Evolutionary conservation across 2,113 vertebrate genomes (phyloP).

Genomic region (Forbesichthys agassizii): DNA sequence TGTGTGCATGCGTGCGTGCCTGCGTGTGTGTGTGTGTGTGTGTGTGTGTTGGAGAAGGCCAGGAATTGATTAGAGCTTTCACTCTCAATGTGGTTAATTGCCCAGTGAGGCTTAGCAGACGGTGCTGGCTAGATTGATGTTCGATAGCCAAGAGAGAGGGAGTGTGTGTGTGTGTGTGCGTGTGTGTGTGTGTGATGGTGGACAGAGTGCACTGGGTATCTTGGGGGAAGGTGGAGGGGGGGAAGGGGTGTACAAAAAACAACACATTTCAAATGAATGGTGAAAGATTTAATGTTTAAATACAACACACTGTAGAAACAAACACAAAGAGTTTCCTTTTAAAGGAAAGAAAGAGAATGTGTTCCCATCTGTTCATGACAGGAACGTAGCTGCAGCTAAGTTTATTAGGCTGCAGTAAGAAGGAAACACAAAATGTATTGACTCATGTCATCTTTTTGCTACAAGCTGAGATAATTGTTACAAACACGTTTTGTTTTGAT

Average conservation of each 20-base stretch:
- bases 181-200: constrained; percentile 15
- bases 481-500: background rate
- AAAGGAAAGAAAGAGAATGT: constrained; percentile 13
- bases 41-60: constrained; percentile 64
- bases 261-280: constrained; percentile 63
- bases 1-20: too few species aligned
- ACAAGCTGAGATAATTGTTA: background rate
- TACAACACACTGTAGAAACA: constrained; percentile 52
- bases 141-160: constrained; percentile 64
- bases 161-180: constrained; percentile 30
- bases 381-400: too few species aligned
- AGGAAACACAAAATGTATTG: background rate
- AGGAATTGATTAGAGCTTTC: constrained; percentile 82
- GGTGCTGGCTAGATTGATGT: constrained; percentile 76
- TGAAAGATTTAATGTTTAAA: constrained; percentile 70
- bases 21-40: constrained; percentile 51
- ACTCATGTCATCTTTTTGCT: constrained; percentile 33
- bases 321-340: constrained; percentile 54
- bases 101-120: constrained; percentile 78
- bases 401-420: constrained; percentile 7
- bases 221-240: background rate
- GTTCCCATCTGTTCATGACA: background rate
- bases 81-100: constrained; percentile 82
- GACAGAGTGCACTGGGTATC: constrained; percentile 11
- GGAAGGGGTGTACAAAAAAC: background rate